These are phyloP conservation scores for Scomber scombrus DNA, from an alignment of 2,113 vertebrate species.

Conservation along the genomic window DNA sequence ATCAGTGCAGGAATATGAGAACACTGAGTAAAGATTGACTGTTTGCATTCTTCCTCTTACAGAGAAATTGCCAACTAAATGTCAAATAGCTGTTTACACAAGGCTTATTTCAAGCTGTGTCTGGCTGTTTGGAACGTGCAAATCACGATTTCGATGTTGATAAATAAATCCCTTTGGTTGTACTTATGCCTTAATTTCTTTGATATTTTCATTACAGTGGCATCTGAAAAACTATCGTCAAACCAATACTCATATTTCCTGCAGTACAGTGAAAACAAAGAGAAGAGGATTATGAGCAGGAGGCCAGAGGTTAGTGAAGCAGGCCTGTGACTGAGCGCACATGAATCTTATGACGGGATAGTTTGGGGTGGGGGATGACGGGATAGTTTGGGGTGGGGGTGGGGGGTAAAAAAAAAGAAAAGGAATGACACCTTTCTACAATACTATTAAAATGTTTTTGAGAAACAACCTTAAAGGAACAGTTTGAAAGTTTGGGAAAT, in stretches of 20 bases:
- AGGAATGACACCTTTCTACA: neutral
- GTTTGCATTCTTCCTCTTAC: conserved; percentile 19
- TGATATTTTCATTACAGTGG: conserved; percentile 1
- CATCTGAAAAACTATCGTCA: neutral
- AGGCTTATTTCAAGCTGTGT: neutral
- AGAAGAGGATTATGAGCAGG: neutral
- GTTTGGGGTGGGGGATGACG: neutral
- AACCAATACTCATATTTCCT: neutral
- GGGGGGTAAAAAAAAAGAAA: neutral
- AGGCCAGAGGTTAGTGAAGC: neutral
- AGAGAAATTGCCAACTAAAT: conserved; percentile 17
- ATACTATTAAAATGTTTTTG: neutral
- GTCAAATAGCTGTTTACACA: conserved; percentile 6
- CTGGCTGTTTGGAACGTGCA: neutral
- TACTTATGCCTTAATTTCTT: neutral
- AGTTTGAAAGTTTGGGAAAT: too few species aligned
- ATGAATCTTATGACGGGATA: neutral
- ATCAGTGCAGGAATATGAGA: conserved; percentile 16
- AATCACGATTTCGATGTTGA: conserved; percentile 24
- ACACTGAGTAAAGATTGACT: conserved; percentile 16
- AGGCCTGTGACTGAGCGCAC: neutral
- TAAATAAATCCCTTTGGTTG: conserved; percentile 11
- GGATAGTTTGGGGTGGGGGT: too few species aligned
- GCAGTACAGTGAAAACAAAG: neutral
- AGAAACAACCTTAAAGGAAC: too few species aligned